These are phyloP conservation scores for Mycogona germanica DNA, from an alignment of 2,888 invertebrate genomes.

Conservation along the genomic window DNA sequence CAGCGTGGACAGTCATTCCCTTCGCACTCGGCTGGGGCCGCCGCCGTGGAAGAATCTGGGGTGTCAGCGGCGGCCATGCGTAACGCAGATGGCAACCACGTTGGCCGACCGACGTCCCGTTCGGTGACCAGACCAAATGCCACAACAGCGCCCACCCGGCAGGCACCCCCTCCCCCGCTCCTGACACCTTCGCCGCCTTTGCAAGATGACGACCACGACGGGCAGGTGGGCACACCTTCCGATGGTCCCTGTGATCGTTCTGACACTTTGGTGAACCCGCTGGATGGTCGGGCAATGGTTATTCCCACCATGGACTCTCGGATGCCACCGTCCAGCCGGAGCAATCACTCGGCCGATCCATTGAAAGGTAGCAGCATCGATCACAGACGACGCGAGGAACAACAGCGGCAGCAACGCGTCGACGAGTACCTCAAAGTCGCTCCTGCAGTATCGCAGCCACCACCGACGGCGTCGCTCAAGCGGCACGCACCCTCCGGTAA, in stretches of 20 bases:
- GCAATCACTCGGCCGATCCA: background rate
- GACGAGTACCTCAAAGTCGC: no score
- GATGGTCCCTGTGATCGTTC: background rate
- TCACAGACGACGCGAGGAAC: background rate
- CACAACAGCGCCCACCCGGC: background rate
- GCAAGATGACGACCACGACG: background rate
- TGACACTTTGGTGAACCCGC: background rate
- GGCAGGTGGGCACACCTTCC: background rate
- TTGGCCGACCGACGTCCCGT: no score
- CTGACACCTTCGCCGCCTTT: constrained; percentile 13
- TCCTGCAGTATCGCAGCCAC: background rate
- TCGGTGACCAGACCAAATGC: background rate
- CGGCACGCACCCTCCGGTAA: background rate
- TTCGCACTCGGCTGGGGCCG: no score
- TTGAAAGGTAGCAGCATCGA: background rate
- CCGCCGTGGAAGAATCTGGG: background rate
- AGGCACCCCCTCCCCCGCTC: background rate
- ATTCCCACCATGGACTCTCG: background rate
- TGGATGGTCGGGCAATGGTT: background rate
- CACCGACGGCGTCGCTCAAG: background rate
- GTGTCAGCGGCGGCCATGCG: background rate
- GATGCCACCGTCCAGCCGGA: background rate
- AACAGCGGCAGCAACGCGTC: no score
- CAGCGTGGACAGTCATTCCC: no score
- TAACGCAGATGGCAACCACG: no score